Evolutionary conservation across 2,113 vertebrate species (phyloP).

Genomic region (Sigmodon hispidus): DNA sequence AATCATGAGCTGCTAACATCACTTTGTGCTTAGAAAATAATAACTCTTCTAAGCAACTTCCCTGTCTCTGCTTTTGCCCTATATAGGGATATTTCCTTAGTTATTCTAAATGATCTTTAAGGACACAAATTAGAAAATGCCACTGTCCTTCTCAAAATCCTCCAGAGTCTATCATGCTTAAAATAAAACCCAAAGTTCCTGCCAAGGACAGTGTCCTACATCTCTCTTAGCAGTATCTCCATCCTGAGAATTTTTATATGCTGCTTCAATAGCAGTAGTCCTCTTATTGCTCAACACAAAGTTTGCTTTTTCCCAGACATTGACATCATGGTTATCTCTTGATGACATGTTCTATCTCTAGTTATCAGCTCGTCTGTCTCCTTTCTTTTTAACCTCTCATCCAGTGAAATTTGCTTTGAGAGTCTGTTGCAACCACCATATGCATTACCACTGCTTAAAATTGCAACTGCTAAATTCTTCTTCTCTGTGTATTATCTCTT

Average conservation of each 20-base stretch:
- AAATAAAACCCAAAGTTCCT: background rate
- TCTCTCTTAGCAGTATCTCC: background rate
- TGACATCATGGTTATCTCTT: background rate
- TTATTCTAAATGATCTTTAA: background rate
- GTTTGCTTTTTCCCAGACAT: background rate
- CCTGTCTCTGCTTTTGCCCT: background rate
- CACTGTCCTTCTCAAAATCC: background rate
- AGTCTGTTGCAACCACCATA: background rate
- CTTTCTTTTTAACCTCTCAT: slow-evolving; percentile 22
- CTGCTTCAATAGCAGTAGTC: background rate
- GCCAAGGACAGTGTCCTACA: background rate
- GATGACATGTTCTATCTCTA: background rate
- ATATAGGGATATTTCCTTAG: background rate
- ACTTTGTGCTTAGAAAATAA: background rate
- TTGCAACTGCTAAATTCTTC: background rate
- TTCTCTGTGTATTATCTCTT: background rate
- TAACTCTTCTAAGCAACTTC: background rate
- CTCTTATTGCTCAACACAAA: background rate
- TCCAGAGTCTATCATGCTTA: background rate
- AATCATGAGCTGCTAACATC: background rate
- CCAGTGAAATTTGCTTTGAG: background rate
- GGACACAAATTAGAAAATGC: slow-evolving; percentile 26
- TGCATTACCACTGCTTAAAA: background rate
- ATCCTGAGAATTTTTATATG: background rate
- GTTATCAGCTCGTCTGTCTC: background rate